Percentiles rank a stretch among this genome's conserved stretches.
Evolutionary conservation across 2,797 vertebrate species (phyloP).

Genomic region (Alectoris magna): DNA sequence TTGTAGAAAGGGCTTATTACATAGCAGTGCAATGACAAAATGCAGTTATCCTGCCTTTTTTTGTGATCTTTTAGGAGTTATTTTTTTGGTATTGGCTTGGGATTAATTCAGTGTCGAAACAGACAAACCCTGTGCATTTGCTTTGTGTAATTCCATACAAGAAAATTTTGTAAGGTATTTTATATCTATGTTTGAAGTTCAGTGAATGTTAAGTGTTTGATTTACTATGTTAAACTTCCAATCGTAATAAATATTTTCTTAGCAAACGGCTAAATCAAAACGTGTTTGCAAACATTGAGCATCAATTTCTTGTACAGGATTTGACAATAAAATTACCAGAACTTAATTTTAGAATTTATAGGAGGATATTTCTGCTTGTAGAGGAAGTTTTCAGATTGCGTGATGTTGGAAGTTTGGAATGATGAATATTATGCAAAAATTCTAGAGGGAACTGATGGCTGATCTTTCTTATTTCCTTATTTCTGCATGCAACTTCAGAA

Average conservation of each 20-base stretch:
- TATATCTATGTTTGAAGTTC: slow-evolving; percentile 74
- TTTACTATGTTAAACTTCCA: slow-evolving; percentile 75
- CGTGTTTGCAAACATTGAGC: slow-evolving; percentile 40
- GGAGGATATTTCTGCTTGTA: slow-evolving; percentile 33
- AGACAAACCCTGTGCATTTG: slow-evolving; percentile 64
- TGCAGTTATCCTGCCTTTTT: slow-evolving; percentile 73
- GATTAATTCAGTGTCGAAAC: slow-evolving; percentile 72
- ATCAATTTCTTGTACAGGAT: slow-evolving; percentile 31
- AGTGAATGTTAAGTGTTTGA: slow-evolving; percentile 75
- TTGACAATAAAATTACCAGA: slow-evolving; percentile 49
- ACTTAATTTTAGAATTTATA: slow-evolving; percentile 33
- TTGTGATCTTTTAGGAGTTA: slow-evolving; percentile 60
- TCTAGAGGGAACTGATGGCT: neutral
- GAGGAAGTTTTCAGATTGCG: neutral
- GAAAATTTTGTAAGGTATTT: slow-evolving; percentile 60
- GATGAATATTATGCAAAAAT: neutral
- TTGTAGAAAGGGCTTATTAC: slow-evolving; percentile 83
- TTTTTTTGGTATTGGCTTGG: slow-evolving; percentile 64
- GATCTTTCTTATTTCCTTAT: neutral
- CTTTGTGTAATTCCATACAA: slow-evolving; percentile 68
- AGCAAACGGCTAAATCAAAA: slow-evolving; percentile 67
- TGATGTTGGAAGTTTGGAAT: neutral
- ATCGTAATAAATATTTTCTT: slow-evolving; percentile 80
- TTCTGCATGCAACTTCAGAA: neutral
- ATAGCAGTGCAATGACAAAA: slow-evolving; percentile 72